Evolutionary conservation across 35 echinoderm and acorn worm species (phyloP), one percentile per base, ranked within the genome.

Genomic region (Apostichopus parvimensis): DNA sequence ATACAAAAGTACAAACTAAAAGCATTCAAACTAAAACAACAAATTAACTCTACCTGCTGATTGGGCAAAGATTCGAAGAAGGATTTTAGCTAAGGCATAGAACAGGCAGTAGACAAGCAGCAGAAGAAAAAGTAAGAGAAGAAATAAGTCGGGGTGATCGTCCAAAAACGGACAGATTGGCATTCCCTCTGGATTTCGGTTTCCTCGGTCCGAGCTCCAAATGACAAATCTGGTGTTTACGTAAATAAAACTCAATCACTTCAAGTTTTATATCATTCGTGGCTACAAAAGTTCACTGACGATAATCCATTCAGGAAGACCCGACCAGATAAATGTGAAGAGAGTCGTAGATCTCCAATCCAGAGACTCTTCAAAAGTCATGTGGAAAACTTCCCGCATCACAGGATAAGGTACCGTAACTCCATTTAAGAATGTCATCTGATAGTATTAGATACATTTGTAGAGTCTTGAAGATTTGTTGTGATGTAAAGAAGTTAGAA

Each of bases 121-220:
- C 24, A 96, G 82, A 15, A 91, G 79, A 9, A 98, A 22, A 80
- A 98, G 78, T 28, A 98, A 94, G 15, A 98, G 88, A 56, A 98
- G 71, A 82, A 98, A 98, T 75, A 98, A 86, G 91, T 98, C 96
- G 5, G 96, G 96, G 80, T 98, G 96, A 15, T 98, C 93, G 81
- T 95, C 93, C 78, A 98, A 86, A 91, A 98, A 98, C 28, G 96
- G 96, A 91, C 96, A 98, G 78, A 98, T 91, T 82, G 89, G 92
- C 95, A 95, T 98, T 77, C 68, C 95, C 84, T 79, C 57, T 92
- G n/a, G 90, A 8, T 14, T 61, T 34, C 8, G 78, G 7, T 1
- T 34, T 24, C 9, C 58, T 52, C 60, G n/a, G 22, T 66, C 57
- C 73, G 9, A 88, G 18, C 9, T 18, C 62, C 65, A 66, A 28